A percentile compares a stretch with the other conserved stretches of the same genome.
Evolutionary conservation across 2,888 invertebrate genomes (phyloP).

Genomic region (Deilephila porcellus): DNA sequence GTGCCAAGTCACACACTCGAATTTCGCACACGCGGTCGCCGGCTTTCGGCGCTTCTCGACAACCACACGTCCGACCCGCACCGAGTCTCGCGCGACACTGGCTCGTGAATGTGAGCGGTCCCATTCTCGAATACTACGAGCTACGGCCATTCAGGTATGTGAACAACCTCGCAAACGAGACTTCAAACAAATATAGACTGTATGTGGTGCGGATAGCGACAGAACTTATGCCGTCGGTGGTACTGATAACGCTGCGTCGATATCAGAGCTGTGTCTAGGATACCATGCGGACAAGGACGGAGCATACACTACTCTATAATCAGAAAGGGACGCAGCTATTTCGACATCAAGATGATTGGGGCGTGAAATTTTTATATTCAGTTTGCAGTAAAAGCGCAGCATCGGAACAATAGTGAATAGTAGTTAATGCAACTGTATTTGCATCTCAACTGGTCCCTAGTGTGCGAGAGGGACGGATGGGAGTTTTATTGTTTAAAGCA

Average conservation of each 20-base stretch:
- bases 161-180: constrained; percentile 68
- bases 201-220: constrained; percentile 53
- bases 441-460: constrained; percentile 48
- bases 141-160: constrained; percentile 82
- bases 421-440: constrained; percentile 45
- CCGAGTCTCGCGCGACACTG: constrained; percentile 61
- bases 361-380: constrained; percentile 79
- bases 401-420: constrained; percentile 64
- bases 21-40: constrained; percentile 63
- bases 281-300: constrained; percentile 66
- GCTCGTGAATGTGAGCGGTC: constrained; percentile 66
- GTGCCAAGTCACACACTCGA: constrained; percentile 46
- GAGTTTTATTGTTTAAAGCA: constrained; percentile 48
- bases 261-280: constrained; percentile 82
- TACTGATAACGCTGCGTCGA: constrained; percentile 82
- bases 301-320: constrained; percentile 37
- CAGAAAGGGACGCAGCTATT: constrained; percentile 56
- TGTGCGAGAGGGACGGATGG: constrained; percentile 41
- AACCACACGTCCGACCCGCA: constrained; percentile 43
- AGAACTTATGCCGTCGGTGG: constrained; percentile 50
- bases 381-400: constrained; percentile 75
- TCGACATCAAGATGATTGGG: constrained; percentile 78
- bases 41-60: constrained; percentile 44
- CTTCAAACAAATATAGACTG: constrained; percentile 60
- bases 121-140: constrained; percentile 79